Percentiles rank a stretch among this genome's conserved stretches.
Conservation (phyloP, 1,140 invertebrate genomes). For the Solenopsis invicta region DNA sequence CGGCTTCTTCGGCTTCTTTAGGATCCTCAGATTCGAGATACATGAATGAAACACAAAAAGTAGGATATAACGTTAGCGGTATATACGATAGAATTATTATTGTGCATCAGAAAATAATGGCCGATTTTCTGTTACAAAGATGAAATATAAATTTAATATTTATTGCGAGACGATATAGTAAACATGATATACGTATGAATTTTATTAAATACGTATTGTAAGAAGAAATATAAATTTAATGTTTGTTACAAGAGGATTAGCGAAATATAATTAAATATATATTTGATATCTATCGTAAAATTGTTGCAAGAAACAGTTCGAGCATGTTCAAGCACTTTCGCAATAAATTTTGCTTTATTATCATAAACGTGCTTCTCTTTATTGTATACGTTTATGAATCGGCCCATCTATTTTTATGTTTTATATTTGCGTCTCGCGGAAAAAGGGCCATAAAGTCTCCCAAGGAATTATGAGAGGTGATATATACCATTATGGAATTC, state of each 20-base stretch:
- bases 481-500: conserved; percentile 46
- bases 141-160: background rate
- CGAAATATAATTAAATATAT: background rate
- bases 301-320: background rate
- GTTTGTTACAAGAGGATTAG: background rate
- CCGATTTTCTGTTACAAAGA: background rate
- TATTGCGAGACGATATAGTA: background rate
- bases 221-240: too few relatives aligned
- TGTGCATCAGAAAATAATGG: background rate
- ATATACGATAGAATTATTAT: conserved; percentile 8
- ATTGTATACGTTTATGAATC: conserved; percentile 37
- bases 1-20: conserved; percentile 18
- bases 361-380: background rate
- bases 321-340: background rate
- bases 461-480: conserved; percentile 49
- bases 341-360: conserved; percentile 31
- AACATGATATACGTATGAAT: too few relatives aligned
- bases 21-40: background rate
- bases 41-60: conserved; percentile 12
- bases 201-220: too few relatives aligned
- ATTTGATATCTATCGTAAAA: background rate
- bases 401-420: conserved; percentile 34
- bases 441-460: conserved; percentile 50
- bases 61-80: conserved; percentile 29
- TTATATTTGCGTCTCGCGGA: conserved; percentile 34